Conservation (phyloP, 2,113 vertebrate genomes). For the Melanocharis versteri region DNA sequence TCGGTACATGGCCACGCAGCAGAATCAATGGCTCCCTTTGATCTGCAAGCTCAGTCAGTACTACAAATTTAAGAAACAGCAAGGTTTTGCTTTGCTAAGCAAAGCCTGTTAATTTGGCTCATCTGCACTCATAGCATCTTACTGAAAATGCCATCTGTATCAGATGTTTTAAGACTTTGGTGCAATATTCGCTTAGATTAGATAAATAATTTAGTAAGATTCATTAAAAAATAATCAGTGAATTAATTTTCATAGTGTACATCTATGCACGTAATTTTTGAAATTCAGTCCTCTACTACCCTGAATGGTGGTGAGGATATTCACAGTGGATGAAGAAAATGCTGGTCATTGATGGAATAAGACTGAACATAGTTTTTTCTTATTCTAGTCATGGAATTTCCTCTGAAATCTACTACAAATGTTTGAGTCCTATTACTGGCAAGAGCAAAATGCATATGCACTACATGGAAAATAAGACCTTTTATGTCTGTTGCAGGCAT, state of each 20-base stretch:
- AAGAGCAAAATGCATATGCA: not conserved
- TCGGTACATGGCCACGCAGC: not conserved
- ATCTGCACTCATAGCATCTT: conserved; percentile 5
- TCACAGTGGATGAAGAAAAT: conserved; percentile 40
- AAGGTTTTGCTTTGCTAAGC: conserved; percentile 59
- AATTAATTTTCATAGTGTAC: conserved; percentile 29
- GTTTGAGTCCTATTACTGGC: conserved; percentile 19
- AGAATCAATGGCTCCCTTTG: conserved; percentile 11
- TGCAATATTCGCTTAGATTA: conserved; percentile 47
- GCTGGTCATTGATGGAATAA: conserved; percentile 42
- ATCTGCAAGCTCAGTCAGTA: not conserved
- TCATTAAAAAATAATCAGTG: conserved; percentile 48
- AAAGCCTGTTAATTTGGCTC: conserved; percentile 52
- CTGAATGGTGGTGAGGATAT: not conserved
- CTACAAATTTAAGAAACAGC: conserved; percentile 35
- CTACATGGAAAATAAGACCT: not conserved
- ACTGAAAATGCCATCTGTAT: conserved; percentile 37
- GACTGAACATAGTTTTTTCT: conserved; percentile 28
- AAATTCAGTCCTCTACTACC: not conserved
- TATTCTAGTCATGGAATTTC: not conserved
- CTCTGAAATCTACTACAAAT: not conserved
- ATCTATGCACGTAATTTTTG: not conserved
- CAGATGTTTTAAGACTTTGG: conserved; percentile 58
- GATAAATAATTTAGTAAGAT: conserved; percentile 62
- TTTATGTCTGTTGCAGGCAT: conserved; percentile 30